These are phyloP conservation scores for Ardeotis arabs DNA, from an alignment of 2,113 vertebrate species.

Conservation along the genomic window DNA sequence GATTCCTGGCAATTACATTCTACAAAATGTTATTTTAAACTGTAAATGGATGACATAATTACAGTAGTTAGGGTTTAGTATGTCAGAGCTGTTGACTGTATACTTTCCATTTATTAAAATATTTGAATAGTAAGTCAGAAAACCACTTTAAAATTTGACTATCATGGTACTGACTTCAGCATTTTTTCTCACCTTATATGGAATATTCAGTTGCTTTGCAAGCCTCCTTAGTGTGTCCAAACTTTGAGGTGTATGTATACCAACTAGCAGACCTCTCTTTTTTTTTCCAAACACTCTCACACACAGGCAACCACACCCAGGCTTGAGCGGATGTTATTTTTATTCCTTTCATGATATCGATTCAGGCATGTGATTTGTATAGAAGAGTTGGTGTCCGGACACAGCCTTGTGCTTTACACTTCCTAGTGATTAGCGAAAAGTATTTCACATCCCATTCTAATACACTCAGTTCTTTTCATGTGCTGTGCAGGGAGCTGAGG, in stretches of 20 bases:
- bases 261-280: background rate
- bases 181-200: background rate
- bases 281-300: too few species aligned
- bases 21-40: background rate
- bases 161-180: background rate
- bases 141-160: background rate
- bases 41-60: background rate
- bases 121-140: background rate
- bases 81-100: background rate
- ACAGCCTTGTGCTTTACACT: background rate
- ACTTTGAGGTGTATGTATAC: background rate
- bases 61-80: background rate
- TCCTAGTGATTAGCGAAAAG: background rate
- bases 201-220: background rate
- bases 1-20: background rate
- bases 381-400: background rate
- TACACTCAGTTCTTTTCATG: background rate
- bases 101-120: background rate
- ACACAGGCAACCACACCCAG: background rate
- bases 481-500: background rate
- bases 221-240: background rate
- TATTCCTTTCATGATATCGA: background rate
- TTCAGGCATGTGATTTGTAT: background rate
- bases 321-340: background rate
- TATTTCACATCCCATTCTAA: background rate